phyloP scores from a whole-genome alignment of 2,113 vertebrate genomes.

The Glaucomys volans region DNA sequence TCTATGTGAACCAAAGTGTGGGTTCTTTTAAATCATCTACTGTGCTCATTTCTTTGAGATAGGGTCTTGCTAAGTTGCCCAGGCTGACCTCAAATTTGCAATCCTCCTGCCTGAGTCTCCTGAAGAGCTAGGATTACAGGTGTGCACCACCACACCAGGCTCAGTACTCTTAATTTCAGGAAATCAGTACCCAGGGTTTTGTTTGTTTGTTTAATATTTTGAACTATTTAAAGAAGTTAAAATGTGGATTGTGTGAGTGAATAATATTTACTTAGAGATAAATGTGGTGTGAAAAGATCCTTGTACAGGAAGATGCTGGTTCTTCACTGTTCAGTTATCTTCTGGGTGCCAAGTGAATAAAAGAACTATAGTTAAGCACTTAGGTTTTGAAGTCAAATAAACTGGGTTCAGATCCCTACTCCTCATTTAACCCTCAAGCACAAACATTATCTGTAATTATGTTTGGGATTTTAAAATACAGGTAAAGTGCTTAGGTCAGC shows the following conservation, averaged over 20 bases:
- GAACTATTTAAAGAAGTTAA: neutral
- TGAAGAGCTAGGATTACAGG: neutral
- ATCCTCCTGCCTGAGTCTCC: neutral
- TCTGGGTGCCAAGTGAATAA: neutral
- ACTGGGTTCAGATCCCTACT: neutral
- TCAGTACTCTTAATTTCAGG: neutral
- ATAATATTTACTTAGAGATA: neutral
- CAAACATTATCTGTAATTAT: neutral
- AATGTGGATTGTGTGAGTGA: neutral
- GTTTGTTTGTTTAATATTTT: neutral
- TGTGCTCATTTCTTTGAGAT: neutral
- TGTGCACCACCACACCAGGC: too few species aligned
- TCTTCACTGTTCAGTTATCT: constrained; percentile 11
- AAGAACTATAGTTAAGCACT: neutral
- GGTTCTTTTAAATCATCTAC: too few species aligned
- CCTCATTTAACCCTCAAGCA: neutral
- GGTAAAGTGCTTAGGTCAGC: neutral
- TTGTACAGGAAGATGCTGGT: neutral
- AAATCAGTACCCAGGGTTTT: neutral
- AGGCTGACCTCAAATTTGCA: too few species aligned
- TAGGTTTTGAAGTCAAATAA: neutral
- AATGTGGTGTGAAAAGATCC: neutral
- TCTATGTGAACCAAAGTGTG: neutral
- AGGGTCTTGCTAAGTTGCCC: neutral
- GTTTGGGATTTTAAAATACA: neutral